Conservation (phyloP, 1,140 invertebrate species). For the Hylaeus anthracinus region DNA sequence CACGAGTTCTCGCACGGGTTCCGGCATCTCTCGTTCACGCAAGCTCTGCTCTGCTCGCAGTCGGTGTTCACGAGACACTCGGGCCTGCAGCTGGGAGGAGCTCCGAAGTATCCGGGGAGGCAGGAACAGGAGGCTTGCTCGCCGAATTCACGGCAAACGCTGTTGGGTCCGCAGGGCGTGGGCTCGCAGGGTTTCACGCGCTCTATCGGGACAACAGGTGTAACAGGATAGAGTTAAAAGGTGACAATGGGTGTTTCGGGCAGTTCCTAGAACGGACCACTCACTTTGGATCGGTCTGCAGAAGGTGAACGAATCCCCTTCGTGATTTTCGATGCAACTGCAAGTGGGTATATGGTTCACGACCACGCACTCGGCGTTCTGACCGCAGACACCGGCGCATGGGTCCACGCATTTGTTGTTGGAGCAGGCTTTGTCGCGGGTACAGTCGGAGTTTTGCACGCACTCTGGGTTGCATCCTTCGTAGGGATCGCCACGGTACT, state of each 20-base stretch:
- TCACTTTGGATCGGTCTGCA: constrained; percentile 78
- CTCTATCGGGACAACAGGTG: constrained; percentile 72
- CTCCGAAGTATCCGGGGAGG: constrained; percentile 85
- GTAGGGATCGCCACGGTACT: constrained; percentile 80
- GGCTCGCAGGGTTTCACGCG: constrained; percentile 82
- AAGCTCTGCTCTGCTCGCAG: constrained; percentile 88
- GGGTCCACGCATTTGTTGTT: constrained; percentile 89
- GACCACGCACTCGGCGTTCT: constrained; percentile 86
- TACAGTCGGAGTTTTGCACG: constrained; percentile 86
- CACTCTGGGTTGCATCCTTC: constrained; percentile 81
- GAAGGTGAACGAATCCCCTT: constrained; percentile 86
- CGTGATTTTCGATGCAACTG: constrained; percentile 88
- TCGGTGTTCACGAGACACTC: constrained; percentile 90
- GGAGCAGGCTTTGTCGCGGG: constrained; percentile 84
- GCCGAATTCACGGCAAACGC: constrained; percentile 85
- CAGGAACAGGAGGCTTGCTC: constrained; percentile 86
- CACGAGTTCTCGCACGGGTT: constrained; percentile 90
- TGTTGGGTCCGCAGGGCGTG: constrained; percentile 88
- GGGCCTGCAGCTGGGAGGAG: constrained; percentile 87
- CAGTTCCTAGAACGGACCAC: constrained; percentile 48
- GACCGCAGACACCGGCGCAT: constrained; percentile 86
- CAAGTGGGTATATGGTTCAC: constrained; percentile 84
- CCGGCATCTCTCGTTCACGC: constrained; percentile 88
- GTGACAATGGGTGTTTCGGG: background rate
- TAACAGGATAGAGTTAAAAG: constrained; percentile 66